Percentiles rank a stretch among this genome's conserved stretches.
phyloP scores from a whole-genome alignment of 1,140 invertebrate species.

The Xylocopa sonorina region DNA sequence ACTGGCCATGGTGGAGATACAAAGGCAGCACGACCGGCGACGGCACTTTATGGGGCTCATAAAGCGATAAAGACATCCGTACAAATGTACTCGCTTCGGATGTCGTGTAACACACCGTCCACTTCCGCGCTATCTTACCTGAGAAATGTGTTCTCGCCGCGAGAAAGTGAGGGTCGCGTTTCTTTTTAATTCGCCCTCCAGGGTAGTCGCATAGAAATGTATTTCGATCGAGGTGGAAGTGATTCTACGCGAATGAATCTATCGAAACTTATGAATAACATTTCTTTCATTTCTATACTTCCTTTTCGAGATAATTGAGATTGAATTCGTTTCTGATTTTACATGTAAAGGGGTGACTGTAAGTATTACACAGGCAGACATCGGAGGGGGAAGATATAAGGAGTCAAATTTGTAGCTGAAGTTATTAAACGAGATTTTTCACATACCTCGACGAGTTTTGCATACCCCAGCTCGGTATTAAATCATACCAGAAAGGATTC shows the following conservation, averaged over 20 bases:
- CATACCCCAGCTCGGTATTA: slow-evolving; percentile 34
- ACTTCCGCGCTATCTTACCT: slow-evolving; percentile 49
- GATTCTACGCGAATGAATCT: background rate
- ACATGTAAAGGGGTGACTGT: too few relatives aligned
- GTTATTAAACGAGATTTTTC: slow-evolving; percentile 6
- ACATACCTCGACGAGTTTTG: slow-evolving; percentile 13
- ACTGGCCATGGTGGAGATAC: slow-evolving; percentile 39
- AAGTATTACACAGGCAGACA: too few relatives aligned
- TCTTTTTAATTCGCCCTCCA: background rate
- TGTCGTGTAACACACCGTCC: slow-evolving; percentile 20
- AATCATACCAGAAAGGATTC: slow-evolving; percentile 53
- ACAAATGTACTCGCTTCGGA: slow-evolving; percentile 61
- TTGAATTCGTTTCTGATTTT: too few relatives aligned
- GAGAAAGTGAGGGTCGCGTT: slow-evolving; percentile 9
- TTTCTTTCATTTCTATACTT: too few relatives aligned
- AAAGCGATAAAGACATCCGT: slow-evolving; percentile 75
- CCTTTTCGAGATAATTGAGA: too few relatives aligned
- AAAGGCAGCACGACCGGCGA: slow-evolving; percentile 49
- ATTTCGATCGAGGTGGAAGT: too few relatives aligned
- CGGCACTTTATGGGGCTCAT: slow-evolving; percentile 72
- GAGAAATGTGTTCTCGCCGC: slow-evolving; percentile 21
- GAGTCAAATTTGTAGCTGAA: background rate
- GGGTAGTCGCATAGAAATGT: background rate
- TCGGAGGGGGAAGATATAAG: background rate
- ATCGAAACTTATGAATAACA: background rate